phyloP scores from a whole-genome alignment of 2,888 invertebrate genomes.

The Antheraea yamamai region DNA sequence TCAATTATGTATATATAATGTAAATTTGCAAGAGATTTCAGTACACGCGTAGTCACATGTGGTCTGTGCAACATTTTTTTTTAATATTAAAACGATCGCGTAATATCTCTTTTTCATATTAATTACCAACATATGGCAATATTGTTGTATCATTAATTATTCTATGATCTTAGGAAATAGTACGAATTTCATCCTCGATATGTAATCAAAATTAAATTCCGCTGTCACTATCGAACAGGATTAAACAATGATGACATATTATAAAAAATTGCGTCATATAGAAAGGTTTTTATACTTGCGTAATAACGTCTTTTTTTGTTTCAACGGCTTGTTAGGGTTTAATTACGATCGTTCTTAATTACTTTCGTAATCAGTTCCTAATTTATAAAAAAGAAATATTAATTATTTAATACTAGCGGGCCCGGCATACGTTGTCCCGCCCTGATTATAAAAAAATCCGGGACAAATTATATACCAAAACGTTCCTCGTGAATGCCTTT shows the following conservation, averaged over 20 bases:
- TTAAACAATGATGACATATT: conserved; percentile 52
- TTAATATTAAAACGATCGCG: neutral
- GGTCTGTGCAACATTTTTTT: neutral
- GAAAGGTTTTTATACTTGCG: conserved; percentile 65
- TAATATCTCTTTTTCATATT: neutral
- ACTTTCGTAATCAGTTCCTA: too few relatives aligned
- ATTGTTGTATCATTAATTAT: neutral
- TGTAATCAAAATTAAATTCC: neutral
- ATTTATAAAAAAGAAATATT: neutral
- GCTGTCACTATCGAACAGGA: conserved; percentile 31
- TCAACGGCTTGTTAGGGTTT: conserved; percentile 17
- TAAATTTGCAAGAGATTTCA: neutral
- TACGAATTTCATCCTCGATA: neutral
- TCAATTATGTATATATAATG: neutral
- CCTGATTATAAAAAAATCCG: too few relatives aligned
- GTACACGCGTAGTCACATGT: neutral
- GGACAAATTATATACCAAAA: too few relatives aligned
- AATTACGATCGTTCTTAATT: conserved; percentile 16
- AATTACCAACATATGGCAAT: neutral
- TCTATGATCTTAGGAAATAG: neutral
- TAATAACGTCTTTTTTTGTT: conserved; percentile 25
- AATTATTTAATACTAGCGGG: neutral
- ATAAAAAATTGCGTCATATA: conserved; percentile 62
- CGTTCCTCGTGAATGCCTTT: too few relatives aligned
- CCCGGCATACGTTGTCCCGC: too few relatives aligned